phyloP scores from a whole-genome alignment of 2,113 vertebrate species.

The Cacatua alba region DNA sequence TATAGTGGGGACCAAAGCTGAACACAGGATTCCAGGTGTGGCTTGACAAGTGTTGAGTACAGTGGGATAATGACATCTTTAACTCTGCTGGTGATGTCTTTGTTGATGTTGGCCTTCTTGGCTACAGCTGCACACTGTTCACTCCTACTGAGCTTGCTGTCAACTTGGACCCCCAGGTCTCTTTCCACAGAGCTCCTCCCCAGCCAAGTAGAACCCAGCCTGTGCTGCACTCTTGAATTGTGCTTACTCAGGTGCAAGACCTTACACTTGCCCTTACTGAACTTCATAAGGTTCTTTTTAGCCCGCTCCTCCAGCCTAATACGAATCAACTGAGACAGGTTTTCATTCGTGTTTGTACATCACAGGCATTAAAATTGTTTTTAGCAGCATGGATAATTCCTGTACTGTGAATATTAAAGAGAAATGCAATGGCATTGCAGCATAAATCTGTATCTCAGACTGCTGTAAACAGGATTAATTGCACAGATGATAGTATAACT shows the following conservation, averaged over 20 bases:
- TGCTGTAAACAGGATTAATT: slow-evolving; percentile 5
- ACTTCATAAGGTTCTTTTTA: not conserved
- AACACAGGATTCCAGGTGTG: not conserved
- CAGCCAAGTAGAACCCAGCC: not conserved
- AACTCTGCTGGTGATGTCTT: not conserved
- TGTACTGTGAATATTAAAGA: slow-evolving; percentile 29
- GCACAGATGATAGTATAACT: not conserved
- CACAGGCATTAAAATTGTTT: not conserved
- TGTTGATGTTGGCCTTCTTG: not conserved
- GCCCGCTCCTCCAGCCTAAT: not conserved
- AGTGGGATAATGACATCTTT: not conserved
- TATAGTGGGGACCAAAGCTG: not conserved
- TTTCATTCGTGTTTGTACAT: not conserved
- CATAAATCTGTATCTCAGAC: not conserved
- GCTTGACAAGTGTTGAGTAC: not conserved
- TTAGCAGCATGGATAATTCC: slow-evolving; percentile 9
- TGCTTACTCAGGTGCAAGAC: not conserved
- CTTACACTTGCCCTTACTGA: not conserved
- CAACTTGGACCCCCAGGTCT: not conserved
- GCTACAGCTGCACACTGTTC: not conserved
- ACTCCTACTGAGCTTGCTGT: not conserved
- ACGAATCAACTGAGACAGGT: not conserved
- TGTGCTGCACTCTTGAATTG: not conserved
- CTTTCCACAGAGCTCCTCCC: not conserved
- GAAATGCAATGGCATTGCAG: not conserved